Evolutionary conservation across 2,797 vertebrate species (phyloP).

Genomic region (Melanotaenia trifasciata): DNA sequence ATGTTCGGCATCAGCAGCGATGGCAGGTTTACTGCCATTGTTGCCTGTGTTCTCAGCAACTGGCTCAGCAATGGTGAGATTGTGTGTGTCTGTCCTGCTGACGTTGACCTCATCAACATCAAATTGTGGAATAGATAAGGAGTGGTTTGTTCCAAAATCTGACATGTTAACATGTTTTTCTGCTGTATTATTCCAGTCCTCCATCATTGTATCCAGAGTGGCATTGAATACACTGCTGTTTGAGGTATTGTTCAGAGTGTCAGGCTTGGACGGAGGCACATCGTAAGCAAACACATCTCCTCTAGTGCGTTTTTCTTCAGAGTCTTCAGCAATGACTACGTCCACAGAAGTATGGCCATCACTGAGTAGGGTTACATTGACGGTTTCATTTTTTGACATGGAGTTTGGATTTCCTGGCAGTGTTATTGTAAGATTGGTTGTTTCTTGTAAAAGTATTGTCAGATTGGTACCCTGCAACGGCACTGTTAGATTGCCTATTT

Average conservation of each 20-base stretch:
- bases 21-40: slow-evolving; percentile 18
- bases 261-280: slow-evolving; percentile 5
- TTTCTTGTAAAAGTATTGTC: neutral
- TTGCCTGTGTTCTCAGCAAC: slow-evolving; percentile 17
- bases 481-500: neutral
- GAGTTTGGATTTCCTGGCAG: slow-evolving; percentile 20
- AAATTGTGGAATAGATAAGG: neutral
- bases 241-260: slow-evolving; percentile 9
- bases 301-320: slow-evolving; percentile 28
- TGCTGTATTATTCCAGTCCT: slow-evolving; percentile 19
- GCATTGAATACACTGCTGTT: slow-evolving; percentile 4
- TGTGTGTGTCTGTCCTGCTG: slow-evolving; percentile 23
- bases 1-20: slow-evolving; percentile 1
- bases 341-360: slow-evolving; percentile 16
- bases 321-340: slow-evolving; percentile 6
- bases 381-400: slow-evolving; percentile 22
- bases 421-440: slow-evolving; percentile 12
- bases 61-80: slow-evolving; percentile 23
- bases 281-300: slow-evolving; percentile 63
- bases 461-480: neutral
- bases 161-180: slow-evolving; percentile 7
- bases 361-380: slow-evolving; percentile 13
- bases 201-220: neutral
- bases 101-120: slow-evolving; percentile 5
- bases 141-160: slow-evolving; percentile 17